Percentiles rank a stretch among this genome's conserved stretches.
phyloP scores from a whole-genome alignment of 2,797 vertebrate species.

The Acipenser ruthenus region DNA sequence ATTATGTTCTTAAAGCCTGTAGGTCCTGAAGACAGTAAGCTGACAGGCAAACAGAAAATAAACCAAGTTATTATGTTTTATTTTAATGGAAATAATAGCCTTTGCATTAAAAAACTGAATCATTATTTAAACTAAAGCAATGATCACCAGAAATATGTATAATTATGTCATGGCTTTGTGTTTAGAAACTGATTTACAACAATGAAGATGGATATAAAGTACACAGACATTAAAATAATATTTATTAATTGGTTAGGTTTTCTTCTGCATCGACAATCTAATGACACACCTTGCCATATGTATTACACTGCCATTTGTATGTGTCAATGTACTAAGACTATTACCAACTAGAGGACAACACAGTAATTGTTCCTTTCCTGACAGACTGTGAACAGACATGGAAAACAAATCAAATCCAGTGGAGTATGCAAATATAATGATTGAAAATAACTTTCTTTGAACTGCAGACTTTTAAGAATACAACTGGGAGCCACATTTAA shows the following conservation, averaged over 20 bases:
- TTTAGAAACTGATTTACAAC: no score
- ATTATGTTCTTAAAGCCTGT: conserved; percentile 66
- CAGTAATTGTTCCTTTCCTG: background rate
- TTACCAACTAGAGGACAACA: background rate
- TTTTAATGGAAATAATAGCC: conserved; percentile 51
- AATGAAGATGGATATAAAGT: no score
- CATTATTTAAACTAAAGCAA: no score
- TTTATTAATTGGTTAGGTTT: conserved; percentile 16
- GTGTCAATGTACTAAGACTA: conserved; percentile 3
- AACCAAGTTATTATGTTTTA: conserved; percentile 46
- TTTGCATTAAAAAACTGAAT: conserved; percentile 33
- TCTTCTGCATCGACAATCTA: conserved; percentile 14
- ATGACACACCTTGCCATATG: conserved; percentile 15
- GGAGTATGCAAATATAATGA: background rate
- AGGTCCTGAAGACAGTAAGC: conserved; percentile 51
- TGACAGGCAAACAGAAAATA: conserved; percentile 44
- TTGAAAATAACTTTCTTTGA: background rate
- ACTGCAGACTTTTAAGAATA: background rate
- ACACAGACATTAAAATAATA: background rate
- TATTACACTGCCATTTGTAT: background rate
- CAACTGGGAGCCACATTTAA: background rate
- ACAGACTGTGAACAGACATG: background rate
- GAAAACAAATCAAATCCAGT: background rate
- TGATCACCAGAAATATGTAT: no score
- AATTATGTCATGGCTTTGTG: no score